These are phyloP conservation scores for Cotesia congregata DNA, from an alignment of 2,888 invertebrate species.

Conservation along the genomic window DNA sequence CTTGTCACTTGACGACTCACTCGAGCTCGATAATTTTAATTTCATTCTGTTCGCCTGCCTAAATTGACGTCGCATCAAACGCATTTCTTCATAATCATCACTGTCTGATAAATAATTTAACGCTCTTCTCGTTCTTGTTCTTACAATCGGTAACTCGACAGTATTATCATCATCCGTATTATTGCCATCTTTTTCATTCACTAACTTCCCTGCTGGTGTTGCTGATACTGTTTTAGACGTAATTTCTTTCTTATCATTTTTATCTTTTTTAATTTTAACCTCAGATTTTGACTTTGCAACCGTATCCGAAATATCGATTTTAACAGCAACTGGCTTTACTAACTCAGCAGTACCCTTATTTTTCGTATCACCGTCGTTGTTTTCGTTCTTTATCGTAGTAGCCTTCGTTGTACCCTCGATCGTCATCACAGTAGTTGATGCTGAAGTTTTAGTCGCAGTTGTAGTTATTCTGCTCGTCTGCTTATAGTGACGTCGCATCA, in stretches of 20 bases:
- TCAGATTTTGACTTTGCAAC: conserved; percentile 54
- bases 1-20: conserved; percentile 59
- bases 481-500: too few relatives aligned
- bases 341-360: conserved; percentile 46
- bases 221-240: conserved; percentile 45
- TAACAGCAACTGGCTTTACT: conserved; percentile 52
- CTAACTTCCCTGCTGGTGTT: conserved; percentile 39
- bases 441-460: background rate
- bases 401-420: background rate
- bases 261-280: conserved; percentile 39
- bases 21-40: conserved; percentile 63
- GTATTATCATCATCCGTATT: conserved; percentile 58
- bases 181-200: conserved; percentile 46
- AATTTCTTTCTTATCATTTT: conserved; percentile 34
- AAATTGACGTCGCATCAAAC: conserved; percentile 59
- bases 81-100: conserved; percentile 58
- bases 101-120: conserved; percentile 45
- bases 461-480: background rate
- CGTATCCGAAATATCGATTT: conserved; percentile 49
- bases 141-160: conserved; percentile 62
- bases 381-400: background rate
- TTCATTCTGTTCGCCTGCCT: conserved; percentile 65
- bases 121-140: conserved; percentile 49
- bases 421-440: background rate
- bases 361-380: conserved; percentile 50